A percentile compares a stretch with the other conserved stretches of the same genome.
phyloP scores from a whole-genome alignment of 2,888 invertebrate genomes.

The Slavum lentiscoides region DNA sequence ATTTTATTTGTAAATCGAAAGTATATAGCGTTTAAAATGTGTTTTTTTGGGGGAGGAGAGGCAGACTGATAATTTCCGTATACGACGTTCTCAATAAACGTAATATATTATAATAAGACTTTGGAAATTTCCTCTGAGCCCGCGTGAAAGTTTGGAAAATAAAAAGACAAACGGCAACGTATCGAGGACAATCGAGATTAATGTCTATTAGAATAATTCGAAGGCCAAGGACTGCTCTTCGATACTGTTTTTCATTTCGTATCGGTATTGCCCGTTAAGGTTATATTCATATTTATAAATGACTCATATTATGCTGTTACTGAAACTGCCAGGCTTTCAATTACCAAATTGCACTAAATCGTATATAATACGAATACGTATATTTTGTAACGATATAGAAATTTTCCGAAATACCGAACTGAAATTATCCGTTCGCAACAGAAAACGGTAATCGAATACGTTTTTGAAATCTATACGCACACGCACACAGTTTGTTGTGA shows the following conservation, averaged over 20 bases:
- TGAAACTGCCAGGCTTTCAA: background rate
- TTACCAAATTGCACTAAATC: constrained; percentile 10
- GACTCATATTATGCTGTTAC: constrained; percentile 20
- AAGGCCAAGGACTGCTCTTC: constrained; percentile 49
- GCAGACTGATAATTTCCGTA: no score
- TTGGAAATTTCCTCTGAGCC: background rate
- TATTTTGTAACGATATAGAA: no score
- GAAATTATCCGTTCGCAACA: no score
- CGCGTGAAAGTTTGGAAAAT: constrained; percentile 32
- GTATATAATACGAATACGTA: background rate
- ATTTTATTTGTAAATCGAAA: no score
- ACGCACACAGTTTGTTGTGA: no score
- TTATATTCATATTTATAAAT: constrained; percentile 27
- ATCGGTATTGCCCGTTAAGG: constrained; percentile 43
- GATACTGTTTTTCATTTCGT: constrained; percentile 43
- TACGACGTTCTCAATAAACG: background rate
- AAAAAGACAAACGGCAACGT: constrained; percentile 19
- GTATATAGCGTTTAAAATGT: no score
- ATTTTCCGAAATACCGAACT: no score
- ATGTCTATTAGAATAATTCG: constrained; percentile 46
- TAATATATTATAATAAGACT: no score
- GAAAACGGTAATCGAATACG: no score
- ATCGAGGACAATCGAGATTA: constrained; percentile 47
- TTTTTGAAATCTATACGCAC: no score
- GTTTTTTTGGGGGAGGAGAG: no score